These are phyloP conservation scores for Vollenhovia emeryi DNA, from an alignment of 1,140 invertebrate species.

Conservation along the genomic window DNA sequence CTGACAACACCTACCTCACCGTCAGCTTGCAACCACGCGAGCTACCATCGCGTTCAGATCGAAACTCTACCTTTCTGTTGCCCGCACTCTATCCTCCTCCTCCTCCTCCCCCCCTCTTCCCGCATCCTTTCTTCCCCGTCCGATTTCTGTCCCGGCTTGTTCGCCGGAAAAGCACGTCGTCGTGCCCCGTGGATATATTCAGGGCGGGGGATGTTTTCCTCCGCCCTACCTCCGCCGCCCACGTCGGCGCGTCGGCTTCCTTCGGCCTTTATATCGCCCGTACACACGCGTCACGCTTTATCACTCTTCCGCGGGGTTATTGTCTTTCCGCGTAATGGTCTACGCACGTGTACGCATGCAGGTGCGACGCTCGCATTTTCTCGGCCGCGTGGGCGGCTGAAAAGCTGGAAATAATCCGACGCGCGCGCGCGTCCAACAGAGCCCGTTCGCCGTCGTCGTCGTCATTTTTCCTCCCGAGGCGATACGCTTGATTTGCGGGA, in stretches of 20 bases:
- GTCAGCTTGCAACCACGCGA: slow-evolving; percentile 29
- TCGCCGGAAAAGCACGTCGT: slow-evolving; percentile 80
- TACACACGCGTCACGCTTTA: slow-evolving; percentile 81
- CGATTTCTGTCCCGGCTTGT: slow-evolving; percentile 66
- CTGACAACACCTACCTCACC: slow-evolving; percentile 45
- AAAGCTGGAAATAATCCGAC: slow-evolving; percentile 53
- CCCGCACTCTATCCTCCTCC: neutral
- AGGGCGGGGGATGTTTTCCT: slow-evolving; percentile 62
- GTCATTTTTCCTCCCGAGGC: slow-evolving; percentile 34
- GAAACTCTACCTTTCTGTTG: slow-evolving; percentile 37
- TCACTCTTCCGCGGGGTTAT: slow-evolving; percentile 79
- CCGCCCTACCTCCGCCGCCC: slow-evolving; percentile 30
- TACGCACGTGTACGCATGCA: slow-evolving; percentile 69
- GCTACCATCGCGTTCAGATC: slow-evolving; percentile 50
- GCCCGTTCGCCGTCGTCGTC: neutral
- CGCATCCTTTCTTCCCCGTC: neutral
- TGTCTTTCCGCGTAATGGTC: slow-evolving; percentile 75
- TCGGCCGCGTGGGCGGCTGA: slow-evolving; percentile 29
- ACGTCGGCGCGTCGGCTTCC: slow-evolving; percentile 63
- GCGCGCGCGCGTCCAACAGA: neutral
- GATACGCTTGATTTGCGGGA: slow-evolving; percentile 57
- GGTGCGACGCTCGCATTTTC: slow-evolving; percentile 57
- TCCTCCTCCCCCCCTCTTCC: neutral
- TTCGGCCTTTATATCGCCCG: slow-evolving; percentile 75
- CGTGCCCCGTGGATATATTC: slow-evolving; percentile 77